Evolutionary conservation across 2,888 invertebrate species (phyloP).

Genomic region (Maniola hyperantus): DNA sequence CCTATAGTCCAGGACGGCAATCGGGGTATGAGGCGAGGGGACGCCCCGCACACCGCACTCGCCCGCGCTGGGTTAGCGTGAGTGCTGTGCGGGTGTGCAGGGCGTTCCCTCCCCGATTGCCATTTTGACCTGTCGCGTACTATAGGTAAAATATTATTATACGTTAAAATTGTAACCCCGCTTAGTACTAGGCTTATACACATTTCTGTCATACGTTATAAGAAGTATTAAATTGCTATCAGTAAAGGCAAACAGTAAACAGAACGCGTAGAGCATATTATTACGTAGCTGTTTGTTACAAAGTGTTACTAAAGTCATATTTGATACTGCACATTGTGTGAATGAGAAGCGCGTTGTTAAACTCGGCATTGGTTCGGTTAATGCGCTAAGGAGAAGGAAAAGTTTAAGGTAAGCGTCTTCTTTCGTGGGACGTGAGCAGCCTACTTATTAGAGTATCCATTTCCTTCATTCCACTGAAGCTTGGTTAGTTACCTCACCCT

Average conservation of each 20-base stretch:
- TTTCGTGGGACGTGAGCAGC: constrained; percentile 72
- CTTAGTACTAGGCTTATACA: no score
- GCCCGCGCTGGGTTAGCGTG: no score
- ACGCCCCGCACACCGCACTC: no score
- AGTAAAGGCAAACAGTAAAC: not conserved
- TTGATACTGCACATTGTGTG: constrained; percentile 30
- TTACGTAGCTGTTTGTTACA: not conserved
- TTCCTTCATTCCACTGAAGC: constrained; percentile 34
- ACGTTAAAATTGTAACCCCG: no score
- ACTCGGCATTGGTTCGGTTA: constrained; percentile 65
- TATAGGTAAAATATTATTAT: no score
- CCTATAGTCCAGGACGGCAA: no score
- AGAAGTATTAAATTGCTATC: not conserved
- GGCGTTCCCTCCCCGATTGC: no score
- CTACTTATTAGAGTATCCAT: constrained; percentile 52
- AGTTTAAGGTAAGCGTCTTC: constrained; percentile 81
- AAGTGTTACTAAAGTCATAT: not conserved
- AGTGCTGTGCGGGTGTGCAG: no score
- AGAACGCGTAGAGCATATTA: not conserved
- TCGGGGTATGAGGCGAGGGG: no score
- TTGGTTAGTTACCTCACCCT: constrained; percentile 34
- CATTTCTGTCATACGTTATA: no score
- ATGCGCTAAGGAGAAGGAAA: constrained; percentile 79
- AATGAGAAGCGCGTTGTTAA: constrained; percentile 54
- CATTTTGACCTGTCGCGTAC: no score